Percentiles rank a stretch among this genome's conserved stretches.
Evolutionary conservation across 2,113 vertebrate genomes (phyloP).

Genomic region (Atractosteus spatula): DNA sequence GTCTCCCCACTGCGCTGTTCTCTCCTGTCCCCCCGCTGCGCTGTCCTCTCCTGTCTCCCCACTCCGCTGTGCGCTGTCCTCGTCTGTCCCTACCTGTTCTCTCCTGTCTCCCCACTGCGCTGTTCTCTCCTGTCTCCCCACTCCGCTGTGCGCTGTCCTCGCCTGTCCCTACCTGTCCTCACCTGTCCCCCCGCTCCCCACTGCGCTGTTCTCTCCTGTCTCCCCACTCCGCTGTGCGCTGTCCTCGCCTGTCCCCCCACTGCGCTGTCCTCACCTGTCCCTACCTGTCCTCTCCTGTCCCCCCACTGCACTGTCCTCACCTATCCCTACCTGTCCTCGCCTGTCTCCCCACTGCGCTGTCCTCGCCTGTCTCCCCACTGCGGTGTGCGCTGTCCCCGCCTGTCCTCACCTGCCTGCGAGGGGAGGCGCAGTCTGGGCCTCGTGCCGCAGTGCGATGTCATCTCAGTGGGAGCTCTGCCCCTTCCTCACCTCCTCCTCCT

Average conservation of each 20-base stretch:
- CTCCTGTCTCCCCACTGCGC: too few relatives aligned
- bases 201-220: background rate
- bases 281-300: background rate
- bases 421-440: too few relatives aligned
- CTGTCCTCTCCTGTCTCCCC: background rate
- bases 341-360: too few relatives aligned
- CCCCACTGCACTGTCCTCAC: background rate
- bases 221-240: background rate
- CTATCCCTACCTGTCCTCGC: too few relatives aligned
- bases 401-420: too few relatives aligned
- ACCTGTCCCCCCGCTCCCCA: background rate
- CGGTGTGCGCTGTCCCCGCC: too few relatives aligned
- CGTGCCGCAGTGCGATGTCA: too few relatives aligned
- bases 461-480: background rate
- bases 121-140: too few relatives aligned
- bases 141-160: too few relatives aligned
- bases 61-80: background rate
- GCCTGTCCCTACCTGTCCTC: too few relatives aligned
- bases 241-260: background rate
- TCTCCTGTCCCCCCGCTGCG: background rate
- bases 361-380: too few relatives aligned
- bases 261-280: background rate
- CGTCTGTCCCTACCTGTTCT: background rate
- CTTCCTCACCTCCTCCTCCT: background rate
- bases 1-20: background rate